phyloP scores from a whole-genome alignment of 2,797 vertebrate species.

The Brachyalestes nurse region DNA sequence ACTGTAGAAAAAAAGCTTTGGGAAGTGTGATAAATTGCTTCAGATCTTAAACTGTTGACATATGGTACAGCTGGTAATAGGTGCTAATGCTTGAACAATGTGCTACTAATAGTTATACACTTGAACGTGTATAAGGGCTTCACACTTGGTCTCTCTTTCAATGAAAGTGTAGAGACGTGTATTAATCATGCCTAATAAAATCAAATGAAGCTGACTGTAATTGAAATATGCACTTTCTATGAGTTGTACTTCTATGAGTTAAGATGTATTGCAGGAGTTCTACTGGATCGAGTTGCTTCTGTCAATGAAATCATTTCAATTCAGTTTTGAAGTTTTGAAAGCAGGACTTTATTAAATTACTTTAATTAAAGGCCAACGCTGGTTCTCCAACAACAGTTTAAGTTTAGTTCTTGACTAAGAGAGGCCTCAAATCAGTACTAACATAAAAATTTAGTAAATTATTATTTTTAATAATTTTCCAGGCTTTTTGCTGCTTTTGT shows the following conservation, averaged over 20 bases:
- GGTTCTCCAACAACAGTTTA: too few species aligned
- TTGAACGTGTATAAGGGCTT: neutral
- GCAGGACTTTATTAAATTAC: too few species aligned
- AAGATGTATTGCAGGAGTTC: neutral
- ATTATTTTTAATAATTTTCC: too few species aligned
- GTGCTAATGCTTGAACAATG: neutral
- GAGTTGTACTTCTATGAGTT: neutral
- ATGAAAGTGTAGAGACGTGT: neutral
- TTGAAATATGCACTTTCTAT: neutral
- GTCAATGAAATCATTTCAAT: too few species aligned
- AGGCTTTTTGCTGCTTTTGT: too few species aligned
- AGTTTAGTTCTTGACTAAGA: too few species aligned
- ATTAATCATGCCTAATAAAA: conserved; percentile 7
- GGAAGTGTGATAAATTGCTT: neutral
- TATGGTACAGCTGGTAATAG: neutral
- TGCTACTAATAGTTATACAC: neutral
- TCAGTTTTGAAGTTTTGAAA: too few species aligned
- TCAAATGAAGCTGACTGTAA: neutral
- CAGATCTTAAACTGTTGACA: conserved; percentile 4
- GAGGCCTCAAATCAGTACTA: neutral
- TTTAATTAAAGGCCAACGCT: too few species aligned
- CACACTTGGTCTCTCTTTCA: neutral
- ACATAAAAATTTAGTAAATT: neutral
- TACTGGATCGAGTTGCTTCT: too few species aligned
- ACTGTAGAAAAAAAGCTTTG: neutral